Base-by-base conservation (phyloP, 1,140 invertebrate genomes). In the Musca domestica region DNA sequence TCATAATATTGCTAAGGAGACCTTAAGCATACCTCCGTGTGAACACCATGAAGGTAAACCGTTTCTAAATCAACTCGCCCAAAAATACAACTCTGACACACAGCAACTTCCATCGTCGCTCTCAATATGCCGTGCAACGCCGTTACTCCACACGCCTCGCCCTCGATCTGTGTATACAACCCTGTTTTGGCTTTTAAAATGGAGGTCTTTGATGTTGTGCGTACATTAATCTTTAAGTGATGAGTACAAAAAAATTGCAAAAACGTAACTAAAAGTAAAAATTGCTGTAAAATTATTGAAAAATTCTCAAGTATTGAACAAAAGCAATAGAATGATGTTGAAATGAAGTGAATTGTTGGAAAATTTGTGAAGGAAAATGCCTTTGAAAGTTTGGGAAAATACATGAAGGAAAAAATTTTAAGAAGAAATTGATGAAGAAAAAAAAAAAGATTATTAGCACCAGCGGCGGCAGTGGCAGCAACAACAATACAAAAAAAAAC, bases 181-280 rank as follows among this genome's bases (percentile, higher is more conserved):
- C 34, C 56, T 61, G 56, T 58, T 58, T 58, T 58, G 5, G 27
- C 56, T 61, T 61, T 61, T 61, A 81, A 81, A 81, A 81, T 81
- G 78, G 78, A 79, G 78, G 78, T 76, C 75, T 72, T 76, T 78
- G 74, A 74, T 77, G 74, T 78, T 74, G 76, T 78, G 76, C 76
- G 78, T 80, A 75, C 75, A 67, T 77, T 72, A 76, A 73, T 74
- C 70, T 71, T 72, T 74, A 71, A 72, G 73, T 75, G 78, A 71
- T 78, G 76, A 76, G 71, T 72, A 73, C 27, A 61, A 61, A 41
- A n/a, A 77, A 76, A 69, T 80, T 78, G 72, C 72, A 71, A 75
- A 76, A 80, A 77, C 74, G 78, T 78, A 77, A 75, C 61, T 69
- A 71, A 75, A 71, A 75, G 73, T 75, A 70, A 15, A 74, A 73